These are phyloP conservation scores for Stenopsyche tienmushanensis DNA, from an alignment of 1,140 invertebrate species.

Conservation along the genomic window DNA sequence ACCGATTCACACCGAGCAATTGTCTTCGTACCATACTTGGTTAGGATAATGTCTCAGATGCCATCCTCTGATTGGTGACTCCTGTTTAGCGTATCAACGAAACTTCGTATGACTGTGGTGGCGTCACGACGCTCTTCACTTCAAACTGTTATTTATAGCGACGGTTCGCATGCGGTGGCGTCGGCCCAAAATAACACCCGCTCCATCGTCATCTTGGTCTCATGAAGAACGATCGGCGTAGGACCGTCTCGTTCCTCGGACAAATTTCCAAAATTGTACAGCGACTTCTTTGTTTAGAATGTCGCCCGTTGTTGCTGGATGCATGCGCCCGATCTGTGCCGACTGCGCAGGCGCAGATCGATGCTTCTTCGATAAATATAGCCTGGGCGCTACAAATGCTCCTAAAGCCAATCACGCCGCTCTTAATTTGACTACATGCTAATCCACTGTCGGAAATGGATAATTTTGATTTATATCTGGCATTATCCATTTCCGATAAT, in stretches of 20 bases:
- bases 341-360: no score
- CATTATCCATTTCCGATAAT: no score
- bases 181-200: slow-evolving; percentile 31
- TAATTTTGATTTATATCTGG: no score
- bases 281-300: neutral
- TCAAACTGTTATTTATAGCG: slow-evolving; percentile 28
- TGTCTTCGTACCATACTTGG: slow-evolving; percentile 4
- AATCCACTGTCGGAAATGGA: no score
- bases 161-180: slow-evolving; percentile 32
- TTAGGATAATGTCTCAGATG: neutral
- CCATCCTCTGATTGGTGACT: neutral
- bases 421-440: no score
- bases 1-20: neutral
- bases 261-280: neutral
- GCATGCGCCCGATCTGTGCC: no score
- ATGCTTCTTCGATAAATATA: no score
- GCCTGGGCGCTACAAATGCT: no score
- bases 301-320: neutral
- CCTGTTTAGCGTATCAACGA: no score
- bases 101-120: neutral
- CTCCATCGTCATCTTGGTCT: slow-evolving; percentile 10
- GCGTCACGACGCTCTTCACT: slow-evolving; percentile 15
- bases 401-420: no score
- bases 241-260: neutral
- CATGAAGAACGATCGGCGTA: neutral